Evolutionary conservation across 1,140 invertebrate genomes (phyloP), one percentile per base, ranked within the genome.

Genomic region (Eriosoma lanigerum): DNA sequence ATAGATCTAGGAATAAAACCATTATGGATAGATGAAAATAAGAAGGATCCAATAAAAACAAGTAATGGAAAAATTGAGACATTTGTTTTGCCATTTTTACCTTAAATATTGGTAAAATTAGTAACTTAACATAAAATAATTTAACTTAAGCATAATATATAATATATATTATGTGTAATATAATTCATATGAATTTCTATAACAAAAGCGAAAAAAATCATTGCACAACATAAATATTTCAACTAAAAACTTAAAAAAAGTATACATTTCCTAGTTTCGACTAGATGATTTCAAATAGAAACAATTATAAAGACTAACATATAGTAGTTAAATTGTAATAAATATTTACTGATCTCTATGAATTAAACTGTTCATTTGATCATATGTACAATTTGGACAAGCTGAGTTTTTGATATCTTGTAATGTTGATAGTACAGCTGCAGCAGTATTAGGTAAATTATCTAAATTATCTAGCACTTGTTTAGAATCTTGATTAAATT

Each of bases 1-100:
- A 82, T 82, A 48, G 68, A 82, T 21, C 54, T 82, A 58, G 62
- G 81, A 13, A 46, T 82, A 32, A 81, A 80, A 66, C 82, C 82
- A 60, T 26, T 78, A 13, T 60, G 75, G 56, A 26, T 17, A 8
- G 38, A 29, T 4, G 44, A 78, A 9, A 78, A 78, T 9, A 24
- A 62, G 12, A 4, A 24, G 48, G 21, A 56, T 12, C 6, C n/a
- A 17, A 38, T n/a, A 44, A 48, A 3, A 44, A 62, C 15, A 46
- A 72, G 5, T 12, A 48, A 29, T 3, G 24, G 21, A 4, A 72
- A 68, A 72, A 60, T 58, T 6, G 38, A 58, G n/a, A 1, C 68
- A 21, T 56, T 68, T 38, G 24, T 46, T 38, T 72, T 60, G 26
- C 64, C 64, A 44, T 72, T 72, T 72, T 75, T 81, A 29, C 44